Base-by-base conservation (phyloP, 2,888 invertebrate species). In the Leptinotarsa peninsularis region DNA sequence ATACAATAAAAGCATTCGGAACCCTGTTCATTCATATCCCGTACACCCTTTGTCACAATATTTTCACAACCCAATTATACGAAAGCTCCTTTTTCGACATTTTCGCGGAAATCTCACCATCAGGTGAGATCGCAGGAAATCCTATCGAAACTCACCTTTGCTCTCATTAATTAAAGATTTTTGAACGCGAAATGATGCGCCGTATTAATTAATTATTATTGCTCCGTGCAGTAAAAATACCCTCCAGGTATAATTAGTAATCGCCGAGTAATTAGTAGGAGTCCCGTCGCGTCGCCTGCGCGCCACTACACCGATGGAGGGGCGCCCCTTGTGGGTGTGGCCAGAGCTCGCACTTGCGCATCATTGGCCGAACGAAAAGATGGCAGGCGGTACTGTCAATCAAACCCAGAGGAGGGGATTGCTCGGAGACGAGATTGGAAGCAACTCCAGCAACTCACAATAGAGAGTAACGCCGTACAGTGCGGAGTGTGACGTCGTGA, bases 171-270 rank as follows among this genome's bases (percentile, higher is more conserved):
- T 87, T 86, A 85, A 86, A 83, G 84, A 87, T 87, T 88, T 88
- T 88, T 86, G 84, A 86, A 86, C 86, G 85, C 85, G 85, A 87
- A 87, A 87, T 58, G 70, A 70, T 70, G 70, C 58, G 58, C 58
- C 58, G 85, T 86, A 87, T 88, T 87, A 88, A 88, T 88, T 88
- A 88, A 88, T 88, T 87, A 88, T 87, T 87, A 88, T 88, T 86
- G 85, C 86, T 85, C 81, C 84, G 85, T 86, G 85, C 86, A 85
- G 85, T 86, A 88, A 88, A 88, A 88, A 88, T 88, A 87, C 86
- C 88, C 88, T 86, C 86, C 82, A 88, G 88, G 87, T 87, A 88
- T 88, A 88, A 88, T 88, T 88, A 88, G 88, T 87, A 87, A 87
- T 87, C 86, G 86, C 82, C 84, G 81, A 81, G 84, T 86, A 86